Base-by-base conservation (phyloP, 64 coral and sea anemone genomes). In the Astreopora myriophthalma region DNA sequence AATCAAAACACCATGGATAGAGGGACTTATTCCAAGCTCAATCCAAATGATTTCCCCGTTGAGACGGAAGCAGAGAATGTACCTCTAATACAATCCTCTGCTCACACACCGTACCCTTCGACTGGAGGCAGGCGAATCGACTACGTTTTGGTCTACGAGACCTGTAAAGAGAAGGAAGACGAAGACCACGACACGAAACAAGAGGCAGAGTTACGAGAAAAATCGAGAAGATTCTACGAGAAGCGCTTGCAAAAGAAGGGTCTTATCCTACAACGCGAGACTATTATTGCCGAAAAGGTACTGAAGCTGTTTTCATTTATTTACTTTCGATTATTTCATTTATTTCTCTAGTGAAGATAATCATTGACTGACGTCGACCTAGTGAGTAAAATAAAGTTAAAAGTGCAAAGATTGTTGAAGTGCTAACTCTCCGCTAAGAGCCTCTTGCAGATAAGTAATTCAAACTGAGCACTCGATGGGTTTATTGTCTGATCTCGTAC, bases 141-240 rank as follows among this genome's bases (percentile, higher is more conserved):
- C 71, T 92, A 92, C 20, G 81, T 92, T 25, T 86, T 92, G 51
- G 90, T 92, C 0, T 92, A 92, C 69, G 90, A 92, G 25, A 65
- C 61, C 1, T 85, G 80, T 31, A 82, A 77, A 48, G 90, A 92
- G 36, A 52, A 86, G 9, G 90, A 92, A 26, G 80, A 86, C 29
- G 38, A 92, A 76, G 80, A 92, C 44, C 49, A 85, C 10, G 82
- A 92, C 1, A 20, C 71, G 0, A 84, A 82, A 25, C 48, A 73
- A 3, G 52, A 64, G 1, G 82, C 82, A 8, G 68, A 74, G 26
- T 33, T n/a, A 3, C 34, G 40, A 20, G 80, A 71, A 23, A 48
- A 34, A 34, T 74, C 71, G 69, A 28, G 90, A 64, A 64, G 83
- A 20, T 82, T 70, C 16, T 92, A 75, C 62, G 90, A 92, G 37